phyloP scores from a whole-genome alignment of 2,797 vertebrate species.

The Xyrichtys novacula region DNA sequence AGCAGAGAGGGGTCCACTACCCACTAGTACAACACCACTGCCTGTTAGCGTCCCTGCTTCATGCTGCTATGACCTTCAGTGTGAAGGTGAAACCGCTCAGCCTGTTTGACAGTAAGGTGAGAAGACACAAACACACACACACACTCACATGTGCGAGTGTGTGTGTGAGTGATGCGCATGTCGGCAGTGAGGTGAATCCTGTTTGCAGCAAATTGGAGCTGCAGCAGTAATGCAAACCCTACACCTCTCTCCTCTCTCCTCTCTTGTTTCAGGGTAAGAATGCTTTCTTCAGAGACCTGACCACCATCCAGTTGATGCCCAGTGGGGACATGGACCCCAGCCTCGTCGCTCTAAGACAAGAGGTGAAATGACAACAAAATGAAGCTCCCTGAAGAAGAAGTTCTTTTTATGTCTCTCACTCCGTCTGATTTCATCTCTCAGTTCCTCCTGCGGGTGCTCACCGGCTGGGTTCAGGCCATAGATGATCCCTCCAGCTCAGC shows the following conservation, averaged over 20 bases:
- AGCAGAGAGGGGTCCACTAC: constrained; percentile 94
- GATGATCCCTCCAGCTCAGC: constrained; percentile 67
- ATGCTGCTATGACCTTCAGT: constrained; percentile 88
- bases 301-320: constrained; percentile 95
- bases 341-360: constrained; percentile 89
- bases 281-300: constrained; percentile 97
- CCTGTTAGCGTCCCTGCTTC: constrained; percentile 89
- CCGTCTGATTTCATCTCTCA: constrained; percentile 52
- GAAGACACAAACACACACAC: constrained; percentile 6
- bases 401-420: background rate
- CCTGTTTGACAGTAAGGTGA: constrained; percentile 96
- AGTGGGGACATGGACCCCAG: constrained; percentile 94
- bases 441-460: constrained; percentile 92
- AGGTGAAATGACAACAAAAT: constrained; percentile 78
- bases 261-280: constrained; percentile 92
- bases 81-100: constrained; percentile 93
- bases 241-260: too few species aligned
- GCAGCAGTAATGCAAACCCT: too few species aligned
- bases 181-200: background rate
- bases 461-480: constrained; percentile 87
- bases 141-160: too few species aligned
- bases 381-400: background rate
- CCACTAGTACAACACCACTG: constrained; percentile 96
- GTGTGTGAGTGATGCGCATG: too few species aligned
- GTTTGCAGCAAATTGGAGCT: too few species aligned